Evolutionary conservation across 92 coral and sea anemone species (phyloP).

Genomic region (Zoanthus gigantus): DNA sequence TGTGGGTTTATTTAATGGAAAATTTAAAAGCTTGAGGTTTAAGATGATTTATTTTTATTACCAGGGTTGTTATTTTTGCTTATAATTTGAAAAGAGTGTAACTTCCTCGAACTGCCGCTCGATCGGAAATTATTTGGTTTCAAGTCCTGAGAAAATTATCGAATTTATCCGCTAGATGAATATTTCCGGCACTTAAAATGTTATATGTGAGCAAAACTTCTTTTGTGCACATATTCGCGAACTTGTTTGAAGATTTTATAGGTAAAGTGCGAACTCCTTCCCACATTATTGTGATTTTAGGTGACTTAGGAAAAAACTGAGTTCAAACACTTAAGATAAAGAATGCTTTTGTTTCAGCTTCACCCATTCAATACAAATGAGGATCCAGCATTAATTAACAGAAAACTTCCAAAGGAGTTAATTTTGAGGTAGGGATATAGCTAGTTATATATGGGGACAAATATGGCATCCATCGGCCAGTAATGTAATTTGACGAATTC

Average conservation of each 20-base stretch:
- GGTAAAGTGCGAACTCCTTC: neutral
- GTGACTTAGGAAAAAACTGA: neutral
- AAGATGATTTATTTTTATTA: slow-evolving; percentile 8
- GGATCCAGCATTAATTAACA: slow-evolving; percentile 93
- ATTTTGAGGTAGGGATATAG: slow-evolving; percentile 76
- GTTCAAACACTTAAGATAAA: neutral
- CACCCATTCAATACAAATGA: slow-evolving; percentile 94
- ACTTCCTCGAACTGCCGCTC: slow-evolving; percentile 1
- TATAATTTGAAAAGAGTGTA: neutral
- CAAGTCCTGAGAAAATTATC: neutral
- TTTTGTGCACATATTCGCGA: neutral
- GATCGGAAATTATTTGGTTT: slow-evolving; percentile 27
- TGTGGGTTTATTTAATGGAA: slow-evolving; percentile 4
- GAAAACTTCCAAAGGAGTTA: slow-evolving; percentile 97
- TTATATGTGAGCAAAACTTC: neutral
- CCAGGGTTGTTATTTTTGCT: neutral
- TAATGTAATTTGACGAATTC: neutral
- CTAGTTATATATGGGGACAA: neutral
- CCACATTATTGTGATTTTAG: slow-evolving; percentile 10
- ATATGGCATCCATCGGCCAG: neutral
- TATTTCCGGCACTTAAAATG: neutral
- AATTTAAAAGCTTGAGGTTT: slow-evolving; percentile 3
- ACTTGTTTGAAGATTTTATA: neutral
- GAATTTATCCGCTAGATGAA: neutral
- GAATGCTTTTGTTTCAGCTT: slow-evolving; percentile 71